Conservation (phyloP, 2,113 vertebrate genomes). For the Corythaeola cristata region DNA sequence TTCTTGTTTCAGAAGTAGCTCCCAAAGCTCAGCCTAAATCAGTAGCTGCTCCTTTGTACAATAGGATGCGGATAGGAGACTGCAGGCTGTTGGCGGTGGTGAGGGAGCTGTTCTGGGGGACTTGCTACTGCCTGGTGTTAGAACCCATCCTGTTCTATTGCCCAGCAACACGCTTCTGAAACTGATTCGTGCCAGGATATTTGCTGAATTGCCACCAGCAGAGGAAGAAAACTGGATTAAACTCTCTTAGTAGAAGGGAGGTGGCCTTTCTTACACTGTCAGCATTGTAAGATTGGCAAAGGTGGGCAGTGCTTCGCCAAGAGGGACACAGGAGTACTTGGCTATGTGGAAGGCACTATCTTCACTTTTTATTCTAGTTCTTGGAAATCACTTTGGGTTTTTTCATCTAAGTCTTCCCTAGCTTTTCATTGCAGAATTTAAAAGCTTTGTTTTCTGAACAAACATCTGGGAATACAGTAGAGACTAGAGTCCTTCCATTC, state of each 20-base stretch:
- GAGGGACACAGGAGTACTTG: background rate
- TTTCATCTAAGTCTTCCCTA: constrained; percentile 25
- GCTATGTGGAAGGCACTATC: background rate
- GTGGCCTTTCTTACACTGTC: background rate
- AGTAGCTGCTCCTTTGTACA: background rate
- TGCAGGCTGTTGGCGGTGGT: background rate
- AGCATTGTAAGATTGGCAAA: background rate
- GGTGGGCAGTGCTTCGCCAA: background rate
- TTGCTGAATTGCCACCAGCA: background rate
- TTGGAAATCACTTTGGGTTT: too few species aligned
- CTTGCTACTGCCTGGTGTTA: background rate
- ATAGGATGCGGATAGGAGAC: background rate
- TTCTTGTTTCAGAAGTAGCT: background rate
- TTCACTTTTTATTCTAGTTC: background rate
- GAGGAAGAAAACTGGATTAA: constrained; percentile 7
- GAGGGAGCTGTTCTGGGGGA: background rate
- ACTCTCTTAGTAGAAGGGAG: background rate
- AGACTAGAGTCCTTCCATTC: background rate
- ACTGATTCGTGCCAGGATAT: background rate
- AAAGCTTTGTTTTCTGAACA: constrained; percentile 15
- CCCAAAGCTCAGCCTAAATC: background rate
- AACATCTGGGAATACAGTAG: background rate
- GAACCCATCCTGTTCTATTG: background rate
- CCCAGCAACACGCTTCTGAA: background rate
- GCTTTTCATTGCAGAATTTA: background rate